Percentiles rank a stretch among this genome's conserved stretches.
These are phyloP conservation scores for Argyresthia goedartella DNA, from an alignment of 2,888 invertebrate genomes.

Conservation along the genomic window DNA sequence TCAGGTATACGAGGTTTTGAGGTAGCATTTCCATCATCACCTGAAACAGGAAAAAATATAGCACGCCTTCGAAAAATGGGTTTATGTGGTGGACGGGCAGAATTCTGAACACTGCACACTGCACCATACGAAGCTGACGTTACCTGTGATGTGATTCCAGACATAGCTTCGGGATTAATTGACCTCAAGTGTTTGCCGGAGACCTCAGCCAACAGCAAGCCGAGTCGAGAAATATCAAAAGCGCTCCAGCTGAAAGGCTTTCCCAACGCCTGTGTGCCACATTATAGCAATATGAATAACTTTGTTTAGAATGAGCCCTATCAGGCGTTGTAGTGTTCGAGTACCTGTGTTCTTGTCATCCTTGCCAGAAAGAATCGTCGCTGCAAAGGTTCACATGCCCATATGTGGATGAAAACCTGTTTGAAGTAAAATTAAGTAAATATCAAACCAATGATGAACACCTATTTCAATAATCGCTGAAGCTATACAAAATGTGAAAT, in stretches of 20 bases:
- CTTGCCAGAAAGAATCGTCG: constrained; percentile 44
- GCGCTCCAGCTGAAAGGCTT: constrained; percentile 57
- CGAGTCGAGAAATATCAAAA: constrained; percentile 47
- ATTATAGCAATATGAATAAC: constrained; percentile 15
- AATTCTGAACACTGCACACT: too few species aligned
- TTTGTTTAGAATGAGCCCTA: neutral
- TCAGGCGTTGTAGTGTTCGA: neutral
- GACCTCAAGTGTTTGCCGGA: constrained; percentile 35
- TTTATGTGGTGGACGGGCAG: too few species aligned
- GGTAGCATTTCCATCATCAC: constrained; percentile 44
- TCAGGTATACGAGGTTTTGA: constrained; percentile 29
- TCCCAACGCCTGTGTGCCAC: constrained; percentile 39
- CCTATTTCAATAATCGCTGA: too few species aligned
- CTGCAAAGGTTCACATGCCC: constrained; percentile 54
- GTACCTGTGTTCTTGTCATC: constrained; percentile 55
- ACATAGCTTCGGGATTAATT: constrained; percentile 48
- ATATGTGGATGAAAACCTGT: constrained; percentile 55
- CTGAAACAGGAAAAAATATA: constrained; percentile 18
- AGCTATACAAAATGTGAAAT: too few species aligned
- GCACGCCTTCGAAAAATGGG: neutral
- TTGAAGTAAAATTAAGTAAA: too few species aligned
- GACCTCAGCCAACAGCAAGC: constrained; percentile 45
- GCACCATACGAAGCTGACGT: too few species aligned
- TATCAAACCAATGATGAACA: too few species aligned
- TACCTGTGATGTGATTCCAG: constrained; percentile 48